Evolutionary conservation across 2,113 vertebrate genomes (phyloP), one percentile per base, ranked within the genome.

Genomic region (Sorex fumeus): DNA sequence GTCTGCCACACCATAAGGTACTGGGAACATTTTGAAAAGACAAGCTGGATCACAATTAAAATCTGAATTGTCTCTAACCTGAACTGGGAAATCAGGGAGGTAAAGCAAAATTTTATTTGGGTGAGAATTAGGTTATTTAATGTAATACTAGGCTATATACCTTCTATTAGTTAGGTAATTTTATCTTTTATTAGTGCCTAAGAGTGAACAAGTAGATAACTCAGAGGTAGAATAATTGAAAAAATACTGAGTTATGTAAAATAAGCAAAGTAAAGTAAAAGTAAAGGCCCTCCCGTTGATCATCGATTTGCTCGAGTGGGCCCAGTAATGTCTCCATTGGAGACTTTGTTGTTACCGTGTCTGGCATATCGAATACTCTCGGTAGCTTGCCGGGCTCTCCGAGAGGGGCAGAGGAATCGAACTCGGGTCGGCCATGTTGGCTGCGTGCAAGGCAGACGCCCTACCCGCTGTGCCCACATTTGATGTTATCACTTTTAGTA

Each of bases 101-200:
- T 25, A 23, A 75, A 60, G 50, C 34, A 75, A 67, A 74, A 34
- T 8, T 74, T 79, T 75, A 60, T 93, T 82, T 86, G 12, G 50
- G n/a, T 27, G 8, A 45, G 1, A 53, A 34, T 81, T 30, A 81
- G 8, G 34, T 18, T 75, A 36, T 87, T 90, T 70, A 69, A 69
- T 28, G 64, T 79, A 70, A 91, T 64, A 64, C 6, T n/a, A 15
- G 19, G 21, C 28, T 34, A 6, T 57, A 30, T 72, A 50, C 12
- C 67, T 82, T 53, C 70, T 84, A 74, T 66, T 66, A 72, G 30
- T 6, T 88, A 74, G 81, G 72, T 19, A 40, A 67, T n/a, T 45
- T 10, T 84, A 6, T 50, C 50, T 16, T 79, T 87, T 72, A 84
- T 50, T 86, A 40, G 71, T 47, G 64, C 47, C 16, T 76, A 10